A percentile compares a stretch with the other conserved stretches of the same genome.
Evolutionary conservation across 2,888 invertebrate species (phyloP).

Genomic region (Hydrotaea cyrtoneurina): DNA sequence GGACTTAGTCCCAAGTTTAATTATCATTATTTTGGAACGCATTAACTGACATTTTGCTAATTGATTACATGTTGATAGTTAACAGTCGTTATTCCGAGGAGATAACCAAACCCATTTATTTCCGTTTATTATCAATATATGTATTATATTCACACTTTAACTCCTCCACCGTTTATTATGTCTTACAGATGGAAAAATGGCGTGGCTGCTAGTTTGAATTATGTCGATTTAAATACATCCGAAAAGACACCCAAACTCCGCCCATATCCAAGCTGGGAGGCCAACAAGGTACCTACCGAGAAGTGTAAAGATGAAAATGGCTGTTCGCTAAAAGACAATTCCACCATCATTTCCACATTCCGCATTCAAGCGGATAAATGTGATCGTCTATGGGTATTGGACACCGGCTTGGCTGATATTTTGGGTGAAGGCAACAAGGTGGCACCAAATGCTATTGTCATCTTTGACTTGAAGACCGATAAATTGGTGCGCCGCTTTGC

Average conservation of each 20-base stretch:
- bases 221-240: constrained; percentile 82
- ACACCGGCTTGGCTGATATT: constrained; percentile 89
- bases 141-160: too few relatives aligned
- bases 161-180: constrained; percentile 2
- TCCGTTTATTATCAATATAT: too few relatives aligned
- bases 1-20: too few relatives aligned
- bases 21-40: too few relatives aligned
- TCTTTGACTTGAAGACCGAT: constrained; percentile 89
- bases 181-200: constrained; percentile 85
- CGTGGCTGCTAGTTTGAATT: constrained; percentile 87
- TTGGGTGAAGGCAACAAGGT: constrained; percentile 85
- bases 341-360: constrained; percentile 87
- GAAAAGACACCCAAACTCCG: constrained; percentile 87
- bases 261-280: constrained; percentile 89
- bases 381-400: constrained; percentile 91
- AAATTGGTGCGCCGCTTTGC: constrained; percentile 86
- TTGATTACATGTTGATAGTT: too few relatives aligned
- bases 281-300: constrained; percentile 86
- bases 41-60: too few relatives aligned
- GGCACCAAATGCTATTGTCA: constrained; percentile 84
- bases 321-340: constrained; percentile 82
- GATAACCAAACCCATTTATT: too few relatives aligned
- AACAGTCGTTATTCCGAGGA: too few relatives aligned
- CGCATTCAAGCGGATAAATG: constrained; percentile 88
- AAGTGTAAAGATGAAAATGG: constrained; percentile 77